These are phyloP conservation scores for Silurus glanis DNA, from an alignment of 2,113 vertebrate species.

Conservation along the genomic window DNA sequence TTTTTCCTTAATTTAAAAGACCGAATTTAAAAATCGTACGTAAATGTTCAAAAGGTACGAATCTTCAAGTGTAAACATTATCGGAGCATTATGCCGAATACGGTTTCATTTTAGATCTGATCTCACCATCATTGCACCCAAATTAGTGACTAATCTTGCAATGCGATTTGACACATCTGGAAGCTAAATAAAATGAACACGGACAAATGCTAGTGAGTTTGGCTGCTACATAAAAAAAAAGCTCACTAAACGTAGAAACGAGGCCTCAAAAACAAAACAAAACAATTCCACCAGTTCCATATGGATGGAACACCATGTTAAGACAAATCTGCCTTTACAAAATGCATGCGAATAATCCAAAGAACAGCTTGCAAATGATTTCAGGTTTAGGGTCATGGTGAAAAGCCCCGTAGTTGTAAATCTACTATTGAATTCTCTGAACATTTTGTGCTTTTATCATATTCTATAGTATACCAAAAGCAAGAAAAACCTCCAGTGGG, in stretches of 20 bases:
- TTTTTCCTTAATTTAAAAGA: no score
- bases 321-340: slow-evolving; percentile 41
- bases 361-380: neutral
- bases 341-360: slow-evolving; percentile 31
- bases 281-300: slow-evolving; percentile 10
- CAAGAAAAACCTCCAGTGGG: neutral
- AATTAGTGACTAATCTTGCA: neutral
- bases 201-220: neutral
- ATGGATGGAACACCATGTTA: slow-evolving; percentile 41
- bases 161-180: neutral
- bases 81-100: neutral
- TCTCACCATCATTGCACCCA: neutral
- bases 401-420: neutral
- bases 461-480: neutral
- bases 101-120: neutral
- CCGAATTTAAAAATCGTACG: no score
- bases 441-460: neutral
- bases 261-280: slow-evolving; percentile 6
- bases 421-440: neutral
- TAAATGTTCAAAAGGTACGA: no score
- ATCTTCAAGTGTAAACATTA: no score
- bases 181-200: neutral
- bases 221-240: neutral
- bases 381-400: neutral
- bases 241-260: slow-evolving; percentile 23